Conservation (phyloP, 2,888 invertebrate species). For the Synergus itoensis region DNA sequence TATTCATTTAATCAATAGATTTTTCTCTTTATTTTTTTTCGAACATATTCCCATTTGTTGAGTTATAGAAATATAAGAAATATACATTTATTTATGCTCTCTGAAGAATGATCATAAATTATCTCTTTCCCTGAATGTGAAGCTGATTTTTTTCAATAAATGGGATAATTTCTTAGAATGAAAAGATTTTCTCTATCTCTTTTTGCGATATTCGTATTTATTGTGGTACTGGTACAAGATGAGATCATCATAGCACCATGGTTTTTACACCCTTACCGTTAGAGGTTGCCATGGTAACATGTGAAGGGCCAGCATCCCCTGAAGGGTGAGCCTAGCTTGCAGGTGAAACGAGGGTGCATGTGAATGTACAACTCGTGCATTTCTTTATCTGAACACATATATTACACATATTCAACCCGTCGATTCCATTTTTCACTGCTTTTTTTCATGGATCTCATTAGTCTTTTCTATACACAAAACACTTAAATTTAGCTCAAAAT, state of each 20-base stretch:
- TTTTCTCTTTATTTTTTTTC: too few relatives aligned
- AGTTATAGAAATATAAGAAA: too few relatives aligned
- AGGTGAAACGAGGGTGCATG: conserved; percentile 57
- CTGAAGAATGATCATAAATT: neutral
- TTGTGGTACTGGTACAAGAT: neutral
- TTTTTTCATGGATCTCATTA: neutral
- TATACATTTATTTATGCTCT: too few relatives aligned
- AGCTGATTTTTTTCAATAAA: neutral
- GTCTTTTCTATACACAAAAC: neutral
- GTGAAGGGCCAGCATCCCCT: conserved; percentile 59
- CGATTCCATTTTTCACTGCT: neutral
- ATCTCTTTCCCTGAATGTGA: neutral
- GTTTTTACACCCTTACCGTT: conserved; percentile 55
- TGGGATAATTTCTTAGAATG: neutral
- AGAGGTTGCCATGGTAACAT: conserved; percentile 58
- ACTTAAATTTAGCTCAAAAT: neutral
- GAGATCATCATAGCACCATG: conserved; percentile 50
- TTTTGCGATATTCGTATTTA: neutral
- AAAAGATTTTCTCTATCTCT: neutral
- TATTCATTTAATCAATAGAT: neutral
- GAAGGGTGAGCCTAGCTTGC: conserved; percentile 52
- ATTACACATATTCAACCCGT: conserved; percentile 1
- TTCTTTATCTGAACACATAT: conserved; percentile 19
- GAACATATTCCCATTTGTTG: too few relatives aligned
- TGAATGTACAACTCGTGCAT: conserved; percentile 32